A percentile compares a stretch with the other conserved stretches of the same genome.
Evolutionary conservation across 2,797 vertebrate genomes (phyloP).

Genomic region (Bradypodion pumilum): DNA sequence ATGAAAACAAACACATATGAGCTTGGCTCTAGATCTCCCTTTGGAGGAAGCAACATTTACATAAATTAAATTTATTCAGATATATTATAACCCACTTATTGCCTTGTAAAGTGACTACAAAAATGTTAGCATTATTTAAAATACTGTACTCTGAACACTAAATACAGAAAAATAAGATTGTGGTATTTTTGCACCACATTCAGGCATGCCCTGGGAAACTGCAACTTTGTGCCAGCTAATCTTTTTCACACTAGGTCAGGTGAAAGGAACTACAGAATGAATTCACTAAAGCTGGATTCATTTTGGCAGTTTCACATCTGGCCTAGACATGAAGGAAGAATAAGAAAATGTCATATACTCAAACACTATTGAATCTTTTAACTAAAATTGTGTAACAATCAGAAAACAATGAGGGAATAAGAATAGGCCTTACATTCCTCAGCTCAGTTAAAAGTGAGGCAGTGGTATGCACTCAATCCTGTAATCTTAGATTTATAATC

Average conservation of each 20-base stretch:
- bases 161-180: background rate
- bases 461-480: background rate
- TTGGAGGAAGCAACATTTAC: background rate
- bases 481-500: background rate
- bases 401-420: background rate
- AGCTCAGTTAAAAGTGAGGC: background rate
- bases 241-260: no score
- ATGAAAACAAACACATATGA: background rate
- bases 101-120: background rate
- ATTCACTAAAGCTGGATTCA: no score
- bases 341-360: background rate
- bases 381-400: background rate
- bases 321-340: no score
- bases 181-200: no score
- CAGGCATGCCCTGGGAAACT: no score
- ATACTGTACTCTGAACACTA: background rate
- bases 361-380: background rate
- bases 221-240: no score
- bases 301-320: no score
- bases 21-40: background rate
- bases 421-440: background rate
- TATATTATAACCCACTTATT: background rate
- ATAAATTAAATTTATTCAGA: background rate
- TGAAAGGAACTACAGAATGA: no score
- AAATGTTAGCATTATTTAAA: background rate